Evolutionary conservation across 2,888 invertebrate genomes (phyloP).

Genomic region (Ceramica pisi): DNA sequence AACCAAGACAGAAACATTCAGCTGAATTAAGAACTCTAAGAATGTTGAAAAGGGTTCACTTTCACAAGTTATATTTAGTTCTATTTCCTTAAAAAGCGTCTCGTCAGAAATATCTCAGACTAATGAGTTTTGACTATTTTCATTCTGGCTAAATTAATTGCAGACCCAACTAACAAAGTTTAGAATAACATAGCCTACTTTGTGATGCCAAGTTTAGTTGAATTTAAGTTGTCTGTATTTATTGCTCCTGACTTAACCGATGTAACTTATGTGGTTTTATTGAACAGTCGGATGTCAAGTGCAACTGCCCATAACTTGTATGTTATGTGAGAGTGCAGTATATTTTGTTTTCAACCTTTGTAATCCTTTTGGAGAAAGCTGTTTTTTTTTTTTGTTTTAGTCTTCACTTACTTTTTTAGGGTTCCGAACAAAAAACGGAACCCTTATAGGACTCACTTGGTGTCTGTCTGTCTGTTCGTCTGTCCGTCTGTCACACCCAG

Average conservation of each 20-base stretch:
- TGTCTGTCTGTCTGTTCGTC: too few species aligned
- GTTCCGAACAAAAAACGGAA: too few species aligned
- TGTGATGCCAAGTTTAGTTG: slow-evolving; percentile 23
- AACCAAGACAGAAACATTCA: too few species aligned
- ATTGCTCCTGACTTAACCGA: background rate
- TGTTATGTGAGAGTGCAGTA: too few species aligned
- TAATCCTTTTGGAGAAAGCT: background rate
- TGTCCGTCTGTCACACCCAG: too few species aligned
- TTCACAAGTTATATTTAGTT: background rate
- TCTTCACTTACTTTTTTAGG: background rate
- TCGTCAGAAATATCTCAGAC: background rate
- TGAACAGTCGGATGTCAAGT: too few species aligned
- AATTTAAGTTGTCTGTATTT: slow-evolving; percentile 3
- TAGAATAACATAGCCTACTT: slow-evolving; percentile 5
- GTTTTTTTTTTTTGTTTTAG: background rate
- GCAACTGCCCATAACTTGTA: too few species aligned
- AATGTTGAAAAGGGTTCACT: background rate
- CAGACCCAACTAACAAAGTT: background rate
- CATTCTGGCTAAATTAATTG: slow-evolving; percentile 1
- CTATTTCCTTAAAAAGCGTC: background rate
- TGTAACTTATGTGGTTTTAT: background rate
- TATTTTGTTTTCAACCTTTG: background rate
- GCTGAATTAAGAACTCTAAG: too few species aligned
- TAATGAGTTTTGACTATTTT: background rate
- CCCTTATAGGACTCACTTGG: too few species aligned